Conservation (phyloP, 2,113 vertebrate species). For the Eublepharis macularius region DNA sequence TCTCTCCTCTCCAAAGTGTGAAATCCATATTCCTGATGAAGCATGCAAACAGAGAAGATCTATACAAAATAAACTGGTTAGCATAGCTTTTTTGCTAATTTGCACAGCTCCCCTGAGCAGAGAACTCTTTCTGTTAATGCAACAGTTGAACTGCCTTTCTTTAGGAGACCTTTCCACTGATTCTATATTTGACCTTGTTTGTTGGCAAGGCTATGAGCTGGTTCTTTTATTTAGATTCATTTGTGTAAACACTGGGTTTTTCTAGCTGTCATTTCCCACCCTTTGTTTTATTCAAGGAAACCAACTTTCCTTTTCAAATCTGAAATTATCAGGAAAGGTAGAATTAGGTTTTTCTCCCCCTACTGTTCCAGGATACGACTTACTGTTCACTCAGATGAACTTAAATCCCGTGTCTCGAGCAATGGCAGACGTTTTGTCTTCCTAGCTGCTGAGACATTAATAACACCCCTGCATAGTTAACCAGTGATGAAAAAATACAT, state of each 20-base stretch:
- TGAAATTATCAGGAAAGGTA: neutral
- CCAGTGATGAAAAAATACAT: neutral
- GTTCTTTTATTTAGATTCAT: slow-evolving; percentile 21
- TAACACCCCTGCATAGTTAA: slow-evolving; percentile 24
- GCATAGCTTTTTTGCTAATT: neutral
- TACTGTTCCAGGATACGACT: neutral
- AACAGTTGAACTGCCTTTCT: neutral
- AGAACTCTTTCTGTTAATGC: neutral
- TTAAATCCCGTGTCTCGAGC: neutral
- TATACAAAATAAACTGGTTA: neutral
- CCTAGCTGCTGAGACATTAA: slow-evolving; percentile 30
- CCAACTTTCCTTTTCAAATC: neutral
- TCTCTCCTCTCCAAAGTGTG: neutral
- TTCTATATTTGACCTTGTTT: slow-evolving; percentile 1
- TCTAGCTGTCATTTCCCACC: neutral
- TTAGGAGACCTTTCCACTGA: neutral
- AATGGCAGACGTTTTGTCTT: neutral
- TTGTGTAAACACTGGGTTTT: slow-evolving; percentile 18
- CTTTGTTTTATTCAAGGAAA: neutral
- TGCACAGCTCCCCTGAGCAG: neutral
- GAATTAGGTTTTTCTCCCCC: neutral
- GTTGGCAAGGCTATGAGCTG: neutral
- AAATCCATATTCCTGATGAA: neutral
- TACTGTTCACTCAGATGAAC: neutral
- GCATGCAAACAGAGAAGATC: neutral